Base-by-base conservation (phyloP, 2,113 vertebrate genomes). In the Onychostruthus taczanowskii region DNA sequence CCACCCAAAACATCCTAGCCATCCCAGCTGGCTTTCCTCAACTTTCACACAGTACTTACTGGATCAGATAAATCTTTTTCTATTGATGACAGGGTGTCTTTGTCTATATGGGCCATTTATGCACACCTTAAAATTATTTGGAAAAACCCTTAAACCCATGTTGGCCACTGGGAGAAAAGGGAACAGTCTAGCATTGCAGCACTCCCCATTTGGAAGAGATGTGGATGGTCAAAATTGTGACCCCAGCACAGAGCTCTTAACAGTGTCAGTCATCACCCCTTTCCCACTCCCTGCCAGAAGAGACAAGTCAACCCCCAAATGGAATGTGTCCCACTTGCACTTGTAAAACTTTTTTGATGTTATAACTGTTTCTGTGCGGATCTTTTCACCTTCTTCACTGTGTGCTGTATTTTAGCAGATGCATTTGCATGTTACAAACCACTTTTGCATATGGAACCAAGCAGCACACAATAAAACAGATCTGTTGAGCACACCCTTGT, bases 131-230 rank as follows among this genome's bases (percentile, higher is more conserved):
- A 82, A 91, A 61, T 44, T 43, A 50, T 33, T 28, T 28, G 26
- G 13, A 16, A 46, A 53, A 49, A 33, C 1, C 14, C 30, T 11
- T 9, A 27, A 81, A 33, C 2, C 72, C 1, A 0, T 41, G 3
- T 11, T 56, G n/a, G 27, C 6, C 5, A 9, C 22, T 53, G 24
- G 12, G 26, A 66, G 41, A 39, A 93, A 49, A 46, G 24, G 23
- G n/a, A 58, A 37, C 37, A 70, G 61, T 28, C n/a, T 10, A 31
- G 68, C 4, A 26, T 16, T 46, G 27, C 47, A 83, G 49, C 10
- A 5, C 3, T 46, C 5, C 39, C 13, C 27, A 12, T 73, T 76
- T 80, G 46, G 58, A 73, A 73, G 64, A 74, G 26, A 17, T 2
- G 9, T 17, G 35, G n/a, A 37, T 30, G 30, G 35, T 55, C 49